Percentiles rank a stretch among this genome's conserved stretches.
phyloP scores from a whole-genome alignment of 2,888 invertebrate species.

The Platypus cylindrus region DNA sequence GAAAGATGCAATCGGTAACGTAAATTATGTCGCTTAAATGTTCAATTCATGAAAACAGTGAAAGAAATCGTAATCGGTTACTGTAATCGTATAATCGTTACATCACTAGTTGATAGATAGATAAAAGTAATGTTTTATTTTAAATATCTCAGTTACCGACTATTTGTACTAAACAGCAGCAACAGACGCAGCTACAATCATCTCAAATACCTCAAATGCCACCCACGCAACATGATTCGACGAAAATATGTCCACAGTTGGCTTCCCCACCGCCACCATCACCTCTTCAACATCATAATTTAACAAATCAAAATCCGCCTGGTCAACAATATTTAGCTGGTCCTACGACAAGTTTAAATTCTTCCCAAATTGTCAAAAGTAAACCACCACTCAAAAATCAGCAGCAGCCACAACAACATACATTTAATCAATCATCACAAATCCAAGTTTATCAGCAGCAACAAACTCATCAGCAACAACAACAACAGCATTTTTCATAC shows the following conservation, averaged over 20 bases:
- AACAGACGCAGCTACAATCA: constrained; percentile 9
- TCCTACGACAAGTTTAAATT: constrained; percentile 3
- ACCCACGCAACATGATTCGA: too few species aligned
- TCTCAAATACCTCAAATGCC: constrained; percentile 18
- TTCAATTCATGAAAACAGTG: too few species aligned
- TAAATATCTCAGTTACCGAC: constrained; percentile 12
- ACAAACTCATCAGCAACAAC: constrained; percentile 12
- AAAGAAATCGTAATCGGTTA: too few species aligned
- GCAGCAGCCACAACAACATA: constrained; percentile 9
- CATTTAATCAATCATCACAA: constrained; percentile 12
- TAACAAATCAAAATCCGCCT: constrained; percentile 5
- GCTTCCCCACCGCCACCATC: constrained; percentile 7
- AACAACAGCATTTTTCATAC: constrained; percentile 21
- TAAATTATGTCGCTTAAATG: too few species aligned
- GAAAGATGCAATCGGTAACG: too few species aligned
- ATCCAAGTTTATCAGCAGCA: constrained; percentile 23
- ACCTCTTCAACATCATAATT: constrained; percentile 6
- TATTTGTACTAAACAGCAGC: constrained; percentile 11
- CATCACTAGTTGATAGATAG: too few species aligned
- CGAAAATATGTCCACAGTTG: constrained; percentile 18
- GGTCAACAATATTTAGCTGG: not conserved
- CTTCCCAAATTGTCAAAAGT: constrained; percentile 4
- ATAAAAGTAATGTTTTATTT: too few species aligned
- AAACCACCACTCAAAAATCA: constrained; percentile 6
- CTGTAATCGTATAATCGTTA: too few species aligned